These are phyloP conservation scores for Pelobates fuscus DNA, from an alignment of 2,113 vertebrate species.

Conservation along the genomic window DNA sequence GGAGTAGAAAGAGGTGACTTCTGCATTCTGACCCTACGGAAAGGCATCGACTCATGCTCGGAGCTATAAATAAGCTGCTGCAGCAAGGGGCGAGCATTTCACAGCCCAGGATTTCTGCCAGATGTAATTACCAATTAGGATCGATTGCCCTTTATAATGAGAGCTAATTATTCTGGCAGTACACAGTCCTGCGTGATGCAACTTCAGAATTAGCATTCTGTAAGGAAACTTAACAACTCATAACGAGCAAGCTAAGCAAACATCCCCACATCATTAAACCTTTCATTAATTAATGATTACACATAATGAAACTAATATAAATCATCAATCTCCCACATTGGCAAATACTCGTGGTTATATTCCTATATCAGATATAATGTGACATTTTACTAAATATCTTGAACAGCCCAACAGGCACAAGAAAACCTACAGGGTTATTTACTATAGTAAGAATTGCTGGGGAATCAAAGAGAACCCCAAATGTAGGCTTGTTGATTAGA, in stretches of 20 bases:
- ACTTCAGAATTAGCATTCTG: neutral
- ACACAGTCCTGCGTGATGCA: neutral
- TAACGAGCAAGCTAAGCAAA: neutral
- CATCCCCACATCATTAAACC: too few species aligned
- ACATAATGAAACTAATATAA: too few species aligned
- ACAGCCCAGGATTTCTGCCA: neutral
- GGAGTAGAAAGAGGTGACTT: neutral
- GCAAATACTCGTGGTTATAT: too few species aligned
- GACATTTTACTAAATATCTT: too few species aligned
- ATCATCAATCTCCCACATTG: too few species aligned
- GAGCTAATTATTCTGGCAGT: conserved; percentile 26
- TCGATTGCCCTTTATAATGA: neutral
- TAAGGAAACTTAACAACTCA: neutral
- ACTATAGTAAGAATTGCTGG: too few species aligned
- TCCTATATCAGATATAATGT: too few species aligned
- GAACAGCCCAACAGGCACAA: too few species aligned
- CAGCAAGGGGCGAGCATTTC: neutral
- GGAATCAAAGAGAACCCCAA: too few species aligned
- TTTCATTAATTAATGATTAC: too few species aligned
- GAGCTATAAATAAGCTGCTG: neutral
- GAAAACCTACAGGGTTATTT: too few species aligned
- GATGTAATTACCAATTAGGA: conserved; percentile 14
- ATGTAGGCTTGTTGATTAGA: too few species aligned
- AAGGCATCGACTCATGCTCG: neutral
- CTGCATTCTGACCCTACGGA: neutral